phyloP scores from a whole-genome alignment of 2,113 vertebrate genomes.

The Pachypanchax playfairii region DNA sequence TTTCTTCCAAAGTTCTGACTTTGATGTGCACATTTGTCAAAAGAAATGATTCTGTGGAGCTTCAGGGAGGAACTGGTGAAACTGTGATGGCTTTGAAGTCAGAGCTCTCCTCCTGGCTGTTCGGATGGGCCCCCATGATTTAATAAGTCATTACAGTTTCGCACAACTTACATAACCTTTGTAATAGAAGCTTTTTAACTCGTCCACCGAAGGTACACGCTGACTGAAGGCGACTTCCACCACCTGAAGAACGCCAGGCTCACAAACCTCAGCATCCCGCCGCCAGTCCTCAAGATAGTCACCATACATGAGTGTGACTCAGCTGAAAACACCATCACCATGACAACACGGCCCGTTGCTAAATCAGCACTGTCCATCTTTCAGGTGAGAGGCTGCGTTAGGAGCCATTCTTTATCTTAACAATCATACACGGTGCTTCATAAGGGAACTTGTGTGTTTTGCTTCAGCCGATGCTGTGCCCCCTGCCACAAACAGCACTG shows the following conservation, averaged over 20 bases:
- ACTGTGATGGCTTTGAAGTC: conserved; percentile 22
- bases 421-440: no score
- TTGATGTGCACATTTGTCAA: conserved; percentile 36
- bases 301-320: conserved; percentile 97
- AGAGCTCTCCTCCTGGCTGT: conserved; percentile 15
- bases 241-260: conserved; percentile 96
- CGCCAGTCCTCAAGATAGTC: conserved; percentile 90
- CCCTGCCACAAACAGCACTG: conserved; percentile 86
- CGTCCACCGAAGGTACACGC: conserved; percentile 85
- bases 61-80: conserved; percentile 15
- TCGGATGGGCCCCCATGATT: background rate
- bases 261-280: conserved; percentile 88
- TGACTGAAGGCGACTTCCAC: conserved; percentile 97
- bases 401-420: background rate
- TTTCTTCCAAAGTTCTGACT: conserved; percentile 24
- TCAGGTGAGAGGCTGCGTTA: conserved; percentile 80
- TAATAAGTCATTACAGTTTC: background rate
- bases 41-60: conserved; percentile 24
- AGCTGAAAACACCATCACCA: conserved; percentile 86
- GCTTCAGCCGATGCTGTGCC: conserved; percentile 78
- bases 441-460: conserved; percentile 12
- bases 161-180: background rate
- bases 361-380: conserved; percentile 94
- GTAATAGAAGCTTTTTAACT: background rate
- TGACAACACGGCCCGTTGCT: conserved; percentile 78